These are phyloP conservation scores for Melospiza georgiana DNA, from an alignment of 2,113 vertebrate species.

Conservation along the genomic window DNA sequence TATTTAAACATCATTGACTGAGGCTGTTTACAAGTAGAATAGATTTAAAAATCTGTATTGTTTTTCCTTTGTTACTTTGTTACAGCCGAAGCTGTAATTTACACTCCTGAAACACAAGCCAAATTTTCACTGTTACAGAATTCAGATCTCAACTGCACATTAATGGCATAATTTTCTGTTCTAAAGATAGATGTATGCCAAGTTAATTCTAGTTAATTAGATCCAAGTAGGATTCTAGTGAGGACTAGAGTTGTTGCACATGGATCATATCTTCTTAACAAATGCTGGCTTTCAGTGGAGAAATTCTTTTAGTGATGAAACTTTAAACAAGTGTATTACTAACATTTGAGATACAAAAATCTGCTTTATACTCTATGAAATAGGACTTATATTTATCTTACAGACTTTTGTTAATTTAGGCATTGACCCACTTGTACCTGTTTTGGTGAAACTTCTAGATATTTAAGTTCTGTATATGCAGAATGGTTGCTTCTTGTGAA, in stretches of 20 bases:
- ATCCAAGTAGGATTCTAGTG: neutral
- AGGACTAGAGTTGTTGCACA: neutral
- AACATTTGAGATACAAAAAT: neutral
- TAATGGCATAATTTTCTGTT: neutral
- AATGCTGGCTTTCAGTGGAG: neutral
- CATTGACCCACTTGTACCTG: fast-evolving
- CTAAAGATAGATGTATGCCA: neutral
- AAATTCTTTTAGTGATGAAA: neutral
- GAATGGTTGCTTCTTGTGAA: neutral
- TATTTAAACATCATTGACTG: neutral
- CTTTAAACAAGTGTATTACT: neutral
- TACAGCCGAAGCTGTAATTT: neutral
- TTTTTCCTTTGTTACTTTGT: neutral
- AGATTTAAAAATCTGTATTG: neutral
- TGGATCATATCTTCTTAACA: neutral
- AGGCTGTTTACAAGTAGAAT: neutral
- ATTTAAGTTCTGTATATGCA: neutral
- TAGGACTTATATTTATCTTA: neutral
- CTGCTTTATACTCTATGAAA: neutral
- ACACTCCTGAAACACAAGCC: neutral
- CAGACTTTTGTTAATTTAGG: neutral
- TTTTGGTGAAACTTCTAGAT: neutral
- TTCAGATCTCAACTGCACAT: neutral
- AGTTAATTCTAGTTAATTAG: neutral
- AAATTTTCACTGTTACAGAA: fast-evolving